Conservation (phyloP, 2,113 vertebrate species). For the Excalfactoria chinensis region DNA sequence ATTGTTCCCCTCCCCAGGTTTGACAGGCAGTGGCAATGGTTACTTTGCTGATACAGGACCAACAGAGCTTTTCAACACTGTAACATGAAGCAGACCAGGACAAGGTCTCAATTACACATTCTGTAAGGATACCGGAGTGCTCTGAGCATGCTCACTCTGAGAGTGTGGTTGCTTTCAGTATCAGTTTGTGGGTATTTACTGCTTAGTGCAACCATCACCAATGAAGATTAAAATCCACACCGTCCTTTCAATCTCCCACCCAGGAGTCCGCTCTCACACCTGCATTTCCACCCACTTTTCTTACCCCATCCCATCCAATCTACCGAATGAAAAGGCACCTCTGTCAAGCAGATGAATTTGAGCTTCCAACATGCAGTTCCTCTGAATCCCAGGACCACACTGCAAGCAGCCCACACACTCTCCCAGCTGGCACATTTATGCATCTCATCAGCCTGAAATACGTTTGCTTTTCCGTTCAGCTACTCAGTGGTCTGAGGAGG, state of each 20-base stretch:
- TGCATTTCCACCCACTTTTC: not conserved
- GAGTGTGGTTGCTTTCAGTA: not conserved
- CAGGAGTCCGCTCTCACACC: not conserved
- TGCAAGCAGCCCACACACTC: not conserved
- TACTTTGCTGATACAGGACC: constrained; percentile 25
- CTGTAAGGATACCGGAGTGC: not conserved
- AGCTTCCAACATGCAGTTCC: not conserved
- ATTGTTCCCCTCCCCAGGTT: constrained; percentile 46
- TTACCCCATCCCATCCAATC: not conserved
- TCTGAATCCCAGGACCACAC: not conserved
- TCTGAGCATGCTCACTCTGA: constrained; percentile 1
- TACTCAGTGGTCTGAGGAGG: not conserved
- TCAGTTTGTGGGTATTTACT: not conserved
- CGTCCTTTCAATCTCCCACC: not conserved
- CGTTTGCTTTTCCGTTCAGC: not conserved
- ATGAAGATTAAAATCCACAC: not conserved
- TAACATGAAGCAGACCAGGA: constrained; percentile 49
- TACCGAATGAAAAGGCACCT: not conserved
- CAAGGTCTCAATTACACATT: constrained; percentile 43
- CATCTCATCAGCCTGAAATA: not conserved
- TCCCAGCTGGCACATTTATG: not conserved
- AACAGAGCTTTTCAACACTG: constrained; percentile 52
- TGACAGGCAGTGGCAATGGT: constrained; percentile 47
- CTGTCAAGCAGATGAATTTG: constrained; percentile 2
- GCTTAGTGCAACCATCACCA: not conserved